These are phyloP conservation scores for Mola mola DNA, from an alignment of 2,113 vertebrate species.

Conservation along the genomic window DNA sequence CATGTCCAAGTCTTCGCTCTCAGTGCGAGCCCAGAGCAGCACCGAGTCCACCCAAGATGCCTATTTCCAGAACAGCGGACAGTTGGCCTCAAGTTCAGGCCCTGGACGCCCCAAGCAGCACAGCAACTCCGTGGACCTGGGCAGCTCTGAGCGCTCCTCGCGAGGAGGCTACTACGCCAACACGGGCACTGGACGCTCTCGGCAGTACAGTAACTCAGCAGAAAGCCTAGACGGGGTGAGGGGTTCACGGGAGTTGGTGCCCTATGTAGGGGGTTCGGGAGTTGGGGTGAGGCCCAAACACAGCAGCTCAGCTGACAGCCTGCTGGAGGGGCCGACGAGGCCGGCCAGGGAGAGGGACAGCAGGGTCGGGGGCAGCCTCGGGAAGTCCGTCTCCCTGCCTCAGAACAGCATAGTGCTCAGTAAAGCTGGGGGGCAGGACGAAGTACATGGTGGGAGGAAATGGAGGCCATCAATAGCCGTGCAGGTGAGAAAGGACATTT, in stretches of 20 bases:
- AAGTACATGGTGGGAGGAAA: conserved; percentile 88
- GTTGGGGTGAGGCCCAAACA: conserved; percentile 80
- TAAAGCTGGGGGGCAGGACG: conserved; percentile 88
- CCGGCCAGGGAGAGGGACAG: conserved; percentile 69
- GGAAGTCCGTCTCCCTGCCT: conserved; percentile 81
- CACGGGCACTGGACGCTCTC: conserved; percentile 56
- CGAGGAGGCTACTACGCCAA: conserved; percentile 75
- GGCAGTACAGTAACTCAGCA: conserved; percentile 82
- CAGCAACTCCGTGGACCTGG: conserved; percentile 93
- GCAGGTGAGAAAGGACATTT: conserved; percentile 84
- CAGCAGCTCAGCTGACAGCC: conserved; percentile 83
- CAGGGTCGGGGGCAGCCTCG: conserved; percentile 73
- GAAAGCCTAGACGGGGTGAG: conserved; percentile 79
- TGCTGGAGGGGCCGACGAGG: conserved; percentile 79
- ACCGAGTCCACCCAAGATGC: conserved; percentile 95
- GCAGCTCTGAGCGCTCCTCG: conserved; percentile 76
- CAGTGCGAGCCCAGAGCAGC: conserved; percentile 97
- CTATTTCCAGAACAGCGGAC: conserved; percentile 87
- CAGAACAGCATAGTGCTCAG: conserved; percentile 86
- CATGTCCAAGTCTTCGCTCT: conserved; percentile 96
- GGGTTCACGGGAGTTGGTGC: conserved; percentile 68
- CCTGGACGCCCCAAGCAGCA: conserved; percentile 85
- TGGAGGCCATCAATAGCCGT: conserved; percentile 97
- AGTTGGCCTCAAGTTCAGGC: conserved; percentile 70
- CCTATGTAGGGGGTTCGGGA: conserved; percentile 77